These are phyloP conservation scores for Brotogeris chrysoptera DNA, from an alignment of 2,797 vertebrate genomes.

Conservation along the genomic window DNA sequence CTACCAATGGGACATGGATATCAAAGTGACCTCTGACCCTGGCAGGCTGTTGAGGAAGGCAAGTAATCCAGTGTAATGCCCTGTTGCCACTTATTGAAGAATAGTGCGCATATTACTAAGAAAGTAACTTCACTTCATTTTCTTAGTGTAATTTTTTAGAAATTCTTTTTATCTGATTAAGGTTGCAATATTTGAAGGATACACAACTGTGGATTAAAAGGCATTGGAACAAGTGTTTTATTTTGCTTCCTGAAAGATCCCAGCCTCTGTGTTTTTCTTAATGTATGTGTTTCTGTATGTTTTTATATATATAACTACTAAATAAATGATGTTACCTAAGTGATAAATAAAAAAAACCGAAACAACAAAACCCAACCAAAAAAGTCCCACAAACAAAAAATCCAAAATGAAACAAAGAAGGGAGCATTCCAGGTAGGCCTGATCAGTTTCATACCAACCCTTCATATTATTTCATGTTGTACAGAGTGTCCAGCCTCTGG, in stretches of 20 bases:
- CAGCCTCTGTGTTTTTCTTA: neutral
- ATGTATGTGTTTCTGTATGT: neutral
- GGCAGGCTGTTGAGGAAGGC: neutral
- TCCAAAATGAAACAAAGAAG: neutral
- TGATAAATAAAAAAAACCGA: neutral
- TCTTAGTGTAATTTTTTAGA: neutral
- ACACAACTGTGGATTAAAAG: neutral
- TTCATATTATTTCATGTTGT: neutral
- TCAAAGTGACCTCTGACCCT: neutral
- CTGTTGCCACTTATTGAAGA: neutral
- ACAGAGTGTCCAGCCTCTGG: neutral
- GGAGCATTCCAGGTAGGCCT: neutral
- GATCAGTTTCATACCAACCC: neutral
- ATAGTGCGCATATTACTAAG: neutral
- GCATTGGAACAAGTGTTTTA: neutral
- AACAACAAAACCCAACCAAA: neutral
- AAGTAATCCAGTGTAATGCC: neutral
- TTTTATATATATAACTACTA: neutral
- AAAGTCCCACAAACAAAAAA: neutral
- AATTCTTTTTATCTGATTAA: neutral
- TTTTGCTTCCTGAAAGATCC: neutral
- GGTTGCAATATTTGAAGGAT: neutral
- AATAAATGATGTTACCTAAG: neutral
- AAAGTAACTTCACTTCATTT: neutral
- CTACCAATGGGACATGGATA: neutral